These are phyloP conservation scores for Coryphaenoides rupestris DNA, from an alignment of 2,113 vertebrate genomes.

Conservation along the genomic window DNA sequence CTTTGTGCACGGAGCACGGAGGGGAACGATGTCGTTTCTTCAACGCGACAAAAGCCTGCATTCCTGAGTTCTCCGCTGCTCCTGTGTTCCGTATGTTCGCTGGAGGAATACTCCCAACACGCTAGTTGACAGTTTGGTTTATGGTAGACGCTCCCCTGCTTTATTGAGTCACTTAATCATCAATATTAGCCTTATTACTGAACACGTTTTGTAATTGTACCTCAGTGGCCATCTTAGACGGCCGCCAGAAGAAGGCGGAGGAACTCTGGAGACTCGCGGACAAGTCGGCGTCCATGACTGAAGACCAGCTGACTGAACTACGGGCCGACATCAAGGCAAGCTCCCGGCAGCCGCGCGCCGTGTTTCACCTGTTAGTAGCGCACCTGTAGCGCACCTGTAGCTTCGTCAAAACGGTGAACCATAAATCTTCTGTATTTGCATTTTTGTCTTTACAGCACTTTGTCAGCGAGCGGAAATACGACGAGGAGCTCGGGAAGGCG, in stretches of 20 bases:
- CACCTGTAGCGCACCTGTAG: neutral
- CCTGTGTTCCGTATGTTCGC: neutral
- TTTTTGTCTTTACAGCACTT: slow-evolving; percentile 78
- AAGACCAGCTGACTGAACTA: slow-evolving; percentile 88
- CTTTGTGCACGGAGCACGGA: slow-evolving; percentile 62
- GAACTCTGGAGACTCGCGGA: slow-evolving; percentile 86
- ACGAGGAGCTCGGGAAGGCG: slow-evolving; percentile 90
- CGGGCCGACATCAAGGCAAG: slow-evolving; percentile 89
- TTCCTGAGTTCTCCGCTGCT: slow-evolving; percentile 17
- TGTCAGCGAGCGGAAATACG: slow-evolving; percentile 94
- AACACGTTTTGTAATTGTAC: slow-evolving; percentile 22
- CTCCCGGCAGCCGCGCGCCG: too few relatives aligned
- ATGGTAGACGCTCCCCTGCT: too few relatives aligned
- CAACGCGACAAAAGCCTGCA: slow-evolving; percentile 36
- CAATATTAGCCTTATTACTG: too few relatives aligned
- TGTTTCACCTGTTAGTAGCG: too few relatives aligned
- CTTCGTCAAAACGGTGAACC: too few relatives aligned
- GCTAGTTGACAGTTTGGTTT: too few relatives aligned
- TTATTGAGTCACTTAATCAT: too few relatives aligned
- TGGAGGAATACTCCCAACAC: too few relatives aligned
- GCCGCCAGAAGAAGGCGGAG: slow-evolving; percentile 87
- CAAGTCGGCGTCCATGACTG: slow-evolving; percentile 85
- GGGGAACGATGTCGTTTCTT: slow-evolving; percentile 31
- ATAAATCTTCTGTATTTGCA: neutral
- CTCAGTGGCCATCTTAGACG: slow-evolving; percentile 82